Evolutionary conservation across 2,888 invertebrate species (phyloP).

Genomic region (Odontothrips loti): DNA sequence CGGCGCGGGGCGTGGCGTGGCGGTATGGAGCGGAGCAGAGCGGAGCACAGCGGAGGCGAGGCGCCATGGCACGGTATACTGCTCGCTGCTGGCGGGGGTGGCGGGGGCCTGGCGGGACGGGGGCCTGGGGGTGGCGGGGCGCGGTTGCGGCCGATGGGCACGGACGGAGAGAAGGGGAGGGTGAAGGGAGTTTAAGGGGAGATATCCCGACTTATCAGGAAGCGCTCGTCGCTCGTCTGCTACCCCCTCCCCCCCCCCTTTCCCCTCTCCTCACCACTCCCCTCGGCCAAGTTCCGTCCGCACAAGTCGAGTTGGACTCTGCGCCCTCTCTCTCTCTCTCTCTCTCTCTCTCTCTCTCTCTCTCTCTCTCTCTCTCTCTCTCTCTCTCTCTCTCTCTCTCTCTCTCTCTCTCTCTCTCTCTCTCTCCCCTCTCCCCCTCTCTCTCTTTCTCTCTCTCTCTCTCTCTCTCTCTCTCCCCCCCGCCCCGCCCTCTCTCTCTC

Average conservation of each 20-base stretch:
- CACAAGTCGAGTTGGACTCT: background rate
- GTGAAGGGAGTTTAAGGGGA: conserved; percentile 1
- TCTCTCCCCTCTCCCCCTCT: no score
- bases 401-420: no score
- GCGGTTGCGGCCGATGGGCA: background rate
- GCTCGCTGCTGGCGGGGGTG: background rate
- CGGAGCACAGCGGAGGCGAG: background rate
- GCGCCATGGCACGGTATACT: background rate
- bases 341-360: background rate
- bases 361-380: background rate
- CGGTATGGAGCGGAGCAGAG: background rate
- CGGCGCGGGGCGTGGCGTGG: background rate
- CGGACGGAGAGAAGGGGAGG: background rate
- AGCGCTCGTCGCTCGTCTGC: background rate
- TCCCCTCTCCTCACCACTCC: background rate
- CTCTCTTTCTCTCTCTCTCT: no score
- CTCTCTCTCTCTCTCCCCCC: no score
- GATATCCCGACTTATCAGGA: conserved; percentile 26
- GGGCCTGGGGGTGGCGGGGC: background rate
- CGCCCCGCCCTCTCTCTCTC: background rate
- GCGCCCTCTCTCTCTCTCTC: background rate
- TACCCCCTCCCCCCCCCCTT: background rate
- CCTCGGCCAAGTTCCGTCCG: background rate
- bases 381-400: no score
- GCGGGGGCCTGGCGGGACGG: background rate